phyloP scores from a whole-genome alignment of 1,140 invertebrate genomes.

The Notospermus geniculatus region DNA sequence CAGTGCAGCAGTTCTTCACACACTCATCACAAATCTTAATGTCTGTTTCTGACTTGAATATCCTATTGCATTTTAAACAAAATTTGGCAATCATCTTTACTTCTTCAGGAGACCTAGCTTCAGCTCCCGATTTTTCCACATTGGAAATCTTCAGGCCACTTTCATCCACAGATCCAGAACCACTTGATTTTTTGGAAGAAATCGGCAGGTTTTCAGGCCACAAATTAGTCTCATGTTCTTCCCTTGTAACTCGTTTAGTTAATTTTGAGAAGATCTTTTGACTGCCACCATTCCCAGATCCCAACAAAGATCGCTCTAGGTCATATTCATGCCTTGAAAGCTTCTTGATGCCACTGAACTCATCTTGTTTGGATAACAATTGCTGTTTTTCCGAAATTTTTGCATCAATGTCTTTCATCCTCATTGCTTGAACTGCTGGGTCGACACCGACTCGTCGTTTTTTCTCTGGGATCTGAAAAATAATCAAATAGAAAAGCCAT shows the following conservation, averaged over 20 bases:
- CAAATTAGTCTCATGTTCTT: neutral
- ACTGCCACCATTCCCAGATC: neutral
- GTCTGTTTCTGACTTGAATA: no score
- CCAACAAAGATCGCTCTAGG: constrained; percentile 6
- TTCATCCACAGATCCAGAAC: neutral
- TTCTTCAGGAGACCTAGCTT: neutral
- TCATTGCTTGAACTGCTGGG: constrained; percentile 23
- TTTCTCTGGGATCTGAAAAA: no score
- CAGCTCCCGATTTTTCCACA: neutral
- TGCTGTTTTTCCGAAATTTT: constrained; percentile 34
- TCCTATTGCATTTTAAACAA: neutral
- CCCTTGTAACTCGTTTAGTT: neutral
- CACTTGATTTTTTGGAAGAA: neutral
- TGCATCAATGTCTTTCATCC: constrained; percentile 31
- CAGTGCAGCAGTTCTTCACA: no score
- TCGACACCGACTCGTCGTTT: constrained; percentile 19
- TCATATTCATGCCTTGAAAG: constrained; percentile 16
- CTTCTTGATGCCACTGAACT: constrained; percentile 30
- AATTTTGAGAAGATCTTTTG: neutral
- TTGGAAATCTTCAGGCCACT: neutral
- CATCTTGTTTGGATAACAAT: constrained; percentile 24
- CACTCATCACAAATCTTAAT: no score
- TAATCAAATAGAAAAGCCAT: no score
- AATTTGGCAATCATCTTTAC: neutral
- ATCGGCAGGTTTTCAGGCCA: neutral